Evolutionary conservation across 2,113 vertebrate genomes (phyloP), one percentile per base, ranked within the genome.

Genomic region (Pelusios castaneus): DNA sequence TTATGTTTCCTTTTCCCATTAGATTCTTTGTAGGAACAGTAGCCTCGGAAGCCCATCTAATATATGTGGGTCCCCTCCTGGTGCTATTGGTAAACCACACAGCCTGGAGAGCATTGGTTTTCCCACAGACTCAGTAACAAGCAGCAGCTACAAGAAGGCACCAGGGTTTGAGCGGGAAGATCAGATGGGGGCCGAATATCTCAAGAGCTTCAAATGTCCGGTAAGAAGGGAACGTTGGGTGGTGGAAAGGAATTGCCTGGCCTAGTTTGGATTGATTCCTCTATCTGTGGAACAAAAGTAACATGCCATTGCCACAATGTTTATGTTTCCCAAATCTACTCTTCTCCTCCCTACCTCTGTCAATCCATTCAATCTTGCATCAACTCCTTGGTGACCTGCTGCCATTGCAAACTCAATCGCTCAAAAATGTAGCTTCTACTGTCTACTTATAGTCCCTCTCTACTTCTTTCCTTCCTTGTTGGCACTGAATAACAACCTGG

Each of bases 121-220:
- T 95, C 98, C 98, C 77, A 94, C 98, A 84, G 98, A 98, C 94
- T 97, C 97, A 91, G 98, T 98, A 56, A 98, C 99, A 89, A 97
- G 98, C 1, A 97, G 98, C 83, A 98, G 98, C 91, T 99, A 99
- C 91, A 99, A 99, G 96, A 99, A 99, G 93, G 99, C 99, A 5
- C 99, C 99, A 4, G 99, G 99, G 77, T 99, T 99, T 79, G 99
- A 99, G 97, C 98, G 99, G 95, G 99, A 99, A 96, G 99, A 99
- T 97, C 99, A 99, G 98, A 98, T 99, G 96, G 98, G 98, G 97
- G 94, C 97, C 2, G 98, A 98, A 91, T 98, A 98, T 97, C 98
- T 98, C 96, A 98, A 98, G 95, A 98, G 90, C 93, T 98, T 98
- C 96, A 98, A 98, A 97, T 98, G 98, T 96, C 98, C 98, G 98